Conservation (phyloP, 1,140 invertebrate species). For the Drosophila busckii region DNA sequence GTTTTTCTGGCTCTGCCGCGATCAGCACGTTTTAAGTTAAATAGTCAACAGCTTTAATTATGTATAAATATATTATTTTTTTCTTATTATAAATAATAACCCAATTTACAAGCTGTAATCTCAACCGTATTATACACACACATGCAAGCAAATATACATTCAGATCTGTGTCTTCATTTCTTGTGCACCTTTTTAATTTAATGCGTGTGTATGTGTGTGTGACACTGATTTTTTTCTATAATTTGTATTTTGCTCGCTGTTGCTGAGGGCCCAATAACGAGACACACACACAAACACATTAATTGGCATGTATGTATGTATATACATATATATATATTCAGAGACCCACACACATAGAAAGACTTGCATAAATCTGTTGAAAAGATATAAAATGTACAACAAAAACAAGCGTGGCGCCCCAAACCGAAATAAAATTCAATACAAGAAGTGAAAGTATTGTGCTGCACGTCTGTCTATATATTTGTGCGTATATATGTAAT, state of each 20-base stretch:
- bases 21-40: constrained; percentile 39
- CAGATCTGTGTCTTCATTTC: too few species aligned
- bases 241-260: constrained; percentile 38
- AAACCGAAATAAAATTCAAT: constrained; percentile 67
- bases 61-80: constrained; percentile 10
- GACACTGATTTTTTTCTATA: constrained; percentile 36
- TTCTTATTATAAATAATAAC: too few species aligned
- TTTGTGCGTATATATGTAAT: constrained; percentile 7
- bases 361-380: constrained; percentile 53
- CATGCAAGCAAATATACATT: not conserved
- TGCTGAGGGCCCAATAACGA: constrained; percentile 43
- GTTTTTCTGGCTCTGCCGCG: constrained; percentile 3
- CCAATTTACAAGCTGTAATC: constrained; percentile 18
- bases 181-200: constrained; percentile 20
- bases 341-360: constrained; percentile 22
- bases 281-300: constrained; percentile 5
- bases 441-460: constrained; percentile 75
- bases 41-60: constrained; percentile 2
- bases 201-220: too few species aligned
- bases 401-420: constrained; percentile 45
- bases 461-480: constrained; percentile 14
- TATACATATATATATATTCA: constrained; percentile 3
- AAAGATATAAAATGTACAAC: constrained; percentile 41
- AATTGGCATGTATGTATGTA: not conserved
- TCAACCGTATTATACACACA: constrained; percentile 13